Base-by-base conservation (phyloP, 2,888 invertebrate species). In the Pristionchus maxplancki region DNA sequence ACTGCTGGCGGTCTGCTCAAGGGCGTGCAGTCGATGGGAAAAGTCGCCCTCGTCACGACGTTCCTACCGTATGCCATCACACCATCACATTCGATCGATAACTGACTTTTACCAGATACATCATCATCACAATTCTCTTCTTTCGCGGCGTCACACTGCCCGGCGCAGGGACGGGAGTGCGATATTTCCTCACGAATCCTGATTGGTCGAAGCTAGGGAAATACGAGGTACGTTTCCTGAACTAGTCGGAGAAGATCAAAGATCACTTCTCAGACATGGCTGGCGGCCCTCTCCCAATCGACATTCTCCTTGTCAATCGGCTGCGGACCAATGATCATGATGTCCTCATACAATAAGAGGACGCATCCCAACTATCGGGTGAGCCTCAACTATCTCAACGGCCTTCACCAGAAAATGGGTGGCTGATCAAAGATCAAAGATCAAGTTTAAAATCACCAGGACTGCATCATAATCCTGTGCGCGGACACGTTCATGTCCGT, bases 301-400 rank as follows among this genome's bases (percentile, higher is more conserved):
- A 93, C 93, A 89, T 94, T 93, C 85, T 91, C 91, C 28, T 89
- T 94, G 53, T 92, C 92, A 17, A 91, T 94, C 37, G 94, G 94
- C 9, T 91, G 91, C 64, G 94, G 94, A 31, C 93, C 93, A 20
- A 88, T 94, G 67, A 89, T 93, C 53, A 91, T 92, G 28, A 74
- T 94, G 90, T 89, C 93, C 28, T 92, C 93, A 34, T 94, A 92
- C 91, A 94, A 91, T 82, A 90, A 90, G 37, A 89, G 89, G 31
- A 86, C 91, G 37, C 93, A 94, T 86, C 93, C 93, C 83, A 91
- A 91, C 83, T 93, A 91, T 89, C 87, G 90, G 50, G 92, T 91
- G 17, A 83, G 3, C n/a, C n/a, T n/a, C n/a, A n/a, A n/a, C n/a
- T n/a, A n/a, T n/a, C n/a, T n/a, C n/a, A n/a, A n/a, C n/a, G n/a